phyloP scores from a whole-genome alignment of 2,888 invertebrate species.

The Lasioglossum lativentre region DNA sequence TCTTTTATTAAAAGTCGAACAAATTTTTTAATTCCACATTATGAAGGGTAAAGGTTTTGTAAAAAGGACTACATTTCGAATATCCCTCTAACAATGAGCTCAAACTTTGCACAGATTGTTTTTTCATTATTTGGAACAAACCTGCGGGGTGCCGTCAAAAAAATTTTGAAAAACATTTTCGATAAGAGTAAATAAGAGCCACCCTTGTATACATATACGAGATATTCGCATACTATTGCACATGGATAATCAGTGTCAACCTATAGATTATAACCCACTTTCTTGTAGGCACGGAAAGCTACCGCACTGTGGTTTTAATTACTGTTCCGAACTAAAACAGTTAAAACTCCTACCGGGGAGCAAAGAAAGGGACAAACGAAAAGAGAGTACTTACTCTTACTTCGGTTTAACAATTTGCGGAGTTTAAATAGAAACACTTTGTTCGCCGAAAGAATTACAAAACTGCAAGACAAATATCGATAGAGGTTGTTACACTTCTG shows the following conservation, averaged over 20 bases:
- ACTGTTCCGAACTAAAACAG: slow-evolving; percentile 51
- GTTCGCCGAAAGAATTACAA: not conserved
- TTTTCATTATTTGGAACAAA: no score
- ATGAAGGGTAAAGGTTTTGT: no score
- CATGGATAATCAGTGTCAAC: not conserved
- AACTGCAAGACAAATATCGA: slow-evolving; percentile 1
- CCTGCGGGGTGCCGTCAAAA: no score
- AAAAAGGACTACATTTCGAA: no score
- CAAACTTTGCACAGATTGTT: no score
- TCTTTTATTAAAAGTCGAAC: no score
- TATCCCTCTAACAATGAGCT: no score
- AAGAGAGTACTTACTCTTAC: slow-evolving; percentile 40
- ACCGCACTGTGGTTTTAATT: slow-evolving; percentile 53
- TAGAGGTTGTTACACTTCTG: not conserved
- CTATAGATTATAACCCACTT: slow-evolving; percentile 30
- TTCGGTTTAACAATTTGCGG: slow-evolving; percentile 34
- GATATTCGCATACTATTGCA: no score
- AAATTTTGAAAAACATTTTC: no score
- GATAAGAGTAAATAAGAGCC: no score
- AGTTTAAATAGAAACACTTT: not conserved
- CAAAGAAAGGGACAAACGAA: slow-evolving; percentile 1
- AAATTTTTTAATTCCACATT: no score
- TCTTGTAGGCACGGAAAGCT: slow-evolving; percentile 31
- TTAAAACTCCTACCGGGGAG: slow-evolving; percentile 40
- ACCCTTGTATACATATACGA: no score